Percentiles rank a stretch among this genome's conserved stretches.
Evolutionary conservation across 1,140 invertebrate species (phyloP).

Genomic region (Sycobia sp.): DNA sequence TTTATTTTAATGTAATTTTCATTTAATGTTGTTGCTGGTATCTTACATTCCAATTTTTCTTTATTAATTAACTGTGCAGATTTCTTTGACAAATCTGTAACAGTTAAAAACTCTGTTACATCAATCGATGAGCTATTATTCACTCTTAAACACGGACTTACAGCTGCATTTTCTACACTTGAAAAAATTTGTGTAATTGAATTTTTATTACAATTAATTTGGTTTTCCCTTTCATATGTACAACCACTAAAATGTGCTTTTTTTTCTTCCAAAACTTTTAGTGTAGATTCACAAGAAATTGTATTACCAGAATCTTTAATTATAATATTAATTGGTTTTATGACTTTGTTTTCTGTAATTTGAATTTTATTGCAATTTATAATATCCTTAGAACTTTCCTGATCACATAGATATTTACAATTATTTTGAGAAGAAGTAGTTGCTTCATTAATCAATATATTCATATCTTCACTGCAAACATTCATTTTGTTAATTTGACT

Average conservation of each 20-base stretch:
- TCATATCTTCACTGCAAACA: background rate
- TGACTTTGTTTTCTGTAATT: slow-evolving; percentile 30
- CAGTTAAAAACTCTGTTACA: slow-evolving; percentile 39
- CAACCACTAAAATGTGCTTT: background rate
- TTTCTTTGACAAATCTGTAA: slow-evolving; percentile 35
- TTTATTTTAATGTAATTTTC: slow-evolving; percentile 91
- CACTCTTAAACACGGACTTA: too few species aligned
- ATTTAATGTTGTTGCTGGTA: slow-evolving; percentile 74
- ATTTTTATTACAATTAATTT: background rate
- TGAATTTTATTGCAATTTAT: slow-evolving; percentile 4
- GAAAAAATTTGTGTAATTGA: background rate
- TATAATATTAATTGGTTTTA: too few species aligned
- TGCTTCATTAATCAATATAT: too few species aligned
- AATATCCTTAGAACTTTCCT: background rate
- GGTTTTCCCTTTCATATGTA: background rate
- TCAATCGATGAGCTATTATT: slow-evolving; percentile 17
- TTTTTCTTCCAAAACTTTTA: too few species aligned
- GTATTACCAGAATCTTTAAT: too few species aligned
- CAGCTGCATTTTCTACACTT: background rate
- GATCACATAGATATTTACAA: background rate
- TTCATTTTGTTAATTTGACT: background rate
- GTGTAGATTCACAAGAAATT: too few species aligned
- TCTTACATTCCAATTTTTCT: slow-evolving; percentile 69
- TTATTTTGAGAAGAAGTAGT: too few species aligned
- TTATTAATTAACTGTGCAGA: slow-evolving; percentile 35